Evolutionary conservation across 2,888 invertebrate species (phyloP).

Genomic region (Coenonympha arcania): DNA sequence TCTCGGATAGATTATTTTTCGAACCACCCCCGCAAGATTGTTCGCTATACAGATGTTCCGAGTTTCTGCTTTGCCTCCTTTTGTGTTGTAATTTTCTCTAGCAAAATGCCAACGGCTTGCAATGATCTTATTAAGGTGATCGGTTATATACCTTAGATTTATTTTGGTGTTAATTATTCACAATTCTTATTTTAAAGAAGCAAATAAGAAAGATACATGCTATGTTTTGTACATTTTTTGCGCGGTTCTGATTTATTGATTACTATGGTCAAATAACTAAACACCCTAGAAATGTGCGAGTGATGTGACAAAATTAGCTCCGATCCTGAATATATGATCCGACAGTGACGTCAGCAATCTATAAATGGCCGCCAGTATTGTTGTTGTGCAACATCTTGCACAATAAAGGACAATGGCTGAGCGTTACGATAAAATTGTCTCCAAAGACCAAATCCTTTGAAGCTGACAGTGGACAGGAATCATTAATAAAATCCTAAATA

Average conservation of each 20-base stretch:
- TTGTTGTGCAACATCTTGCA: conserved; percentile 67
- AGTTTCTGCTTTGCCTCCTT: conserved; percentile 29
- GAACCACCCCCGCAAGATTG: conserved; percentile 72
- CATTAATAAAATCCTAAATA: conserved; percentile 65
- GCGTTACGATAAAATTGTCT: conserved; percentile 64
- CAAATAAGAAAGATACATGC: too few relatives aligned
- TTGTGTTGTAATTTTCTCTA: conserved; percentile 22
- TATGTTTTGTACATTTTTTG: too few relatives aligned
- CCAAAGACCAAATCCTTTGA: conserved; percentile 57
- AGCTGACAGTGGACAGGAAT: conserved; percentile 40
- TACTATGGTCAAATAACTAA: neutral
- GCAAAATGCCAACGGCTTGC: conserved; percentile 18
- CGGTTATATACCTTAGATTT: neutral
- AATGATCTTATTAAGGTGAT: conserved; percentile 12
- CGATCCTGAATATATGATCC: conserved; percentile 62
- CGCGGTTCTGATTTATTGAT: neutral
- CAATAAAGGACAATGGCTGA: conserved; percentile 52
- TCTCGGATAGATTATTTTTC: conserved; percentile 71
- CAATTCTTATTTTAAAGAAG: too few relatives aligned
- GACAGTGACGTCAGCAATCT: conserved; percentile 56
- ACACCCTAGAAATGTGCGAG: conserved; percentile 44
- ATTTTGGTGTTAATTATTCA: neutral
- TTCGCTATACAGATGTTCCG: conserved; percentile 69
- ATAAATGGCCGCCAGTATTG: conserved; percentile 49
- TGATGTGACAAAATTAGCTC: conserved; percentile 51